These are phyloP conservation scores for Chaetogeoica ovagalla DNA, from an alignment of 2,888 invertebrate genomes.

Conservation along the genomic window DNA sequence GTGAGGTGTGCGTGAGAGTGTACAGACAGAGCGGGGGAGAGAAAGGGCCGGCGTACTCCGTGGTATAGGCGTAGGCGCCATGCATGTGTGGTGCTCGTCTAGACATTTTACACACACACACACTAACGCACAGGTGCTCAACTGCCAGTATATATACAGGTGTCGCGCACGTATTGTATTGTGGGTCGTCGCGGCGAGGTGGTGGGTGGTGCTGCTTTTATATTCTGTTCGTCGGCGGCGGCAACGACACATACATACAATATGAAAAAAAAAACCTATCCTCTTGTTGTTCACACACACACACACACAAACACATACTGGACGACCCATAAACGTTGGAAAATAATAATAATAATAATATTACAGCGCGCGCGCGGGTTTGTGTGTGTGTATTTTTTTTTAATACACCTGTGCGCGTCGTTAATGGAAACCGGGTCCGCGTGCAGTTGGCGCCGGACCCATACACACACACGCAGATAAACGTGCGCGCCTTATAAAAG, in stretches of 20 bases:
- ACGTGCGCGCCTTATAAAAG: no score
- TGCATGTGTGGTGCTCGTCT: conserved; percentile 26
- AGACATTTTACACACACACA: conserved; percentile 24
- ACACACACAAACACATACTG: not conserved
- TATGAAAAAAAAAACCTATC: not conserved
- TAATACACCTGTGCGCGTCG: conserved; percentile 48
- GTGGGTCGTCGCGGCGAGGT: conserved; percentile 9
- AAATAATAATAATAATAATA: not conserved
- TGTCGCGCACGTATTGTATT: conserved; percentile 48
- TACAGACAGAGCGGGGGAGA: not conserved
- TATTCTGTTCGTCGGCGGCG: not conserved
- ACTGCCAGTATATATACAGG: conserved; percentile 44
- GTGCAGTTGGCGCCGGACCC: conserved; percentile 37
- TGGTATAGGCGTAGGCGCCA: conserved; percentile 37
- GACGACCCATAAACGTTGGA: conserved; percentile 34
- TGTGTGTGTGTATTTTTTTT: conserved; percentile 8
- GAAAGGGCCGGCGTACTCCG: conserved; percentile 5
- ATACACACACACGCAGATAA: conserved; percentile 4
- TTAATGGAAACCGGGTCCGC: conserved; percentile 44
- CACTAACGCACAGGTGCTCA: conserved; percentile 33
- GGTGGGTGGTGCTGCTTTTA: not conserved
- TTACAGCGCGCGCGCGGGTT: not conserved
- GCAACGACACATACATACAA: conserved; percentile 14
- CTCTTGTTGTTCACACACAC: conserved; percentile 21
- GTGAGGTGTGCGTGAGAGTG: no score